These are phyloP conservation scores for Rana temporaria DNA, from an alignment of 2,113 vertebrate genomes.

Conservation along the genomic window DNA sequence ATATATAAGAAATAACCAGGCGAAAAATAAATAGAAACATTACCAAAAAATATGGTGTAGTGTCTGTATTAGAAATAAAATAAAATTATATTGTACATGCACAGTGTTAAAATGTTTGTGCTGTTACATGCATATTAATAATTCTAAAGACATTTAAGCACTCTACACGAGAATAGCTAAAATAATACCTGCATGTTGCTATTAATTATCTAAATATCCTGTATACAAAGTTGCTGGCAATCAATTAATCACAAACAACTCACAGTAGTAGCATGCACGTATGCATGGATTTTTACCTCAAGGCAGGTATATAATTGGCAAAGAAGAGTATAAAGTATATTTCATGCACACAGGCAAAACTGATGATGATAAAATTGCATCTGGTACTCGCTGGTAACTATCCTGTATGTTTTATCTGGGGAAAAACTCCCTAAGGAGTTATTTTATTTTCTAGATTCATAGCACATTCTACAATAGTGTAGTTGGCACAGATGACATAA, in stretches of 20 bases:
- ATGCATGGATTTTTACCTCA: conserved; percentile 7
- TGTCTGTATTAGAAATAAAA: too few relatives aligned
- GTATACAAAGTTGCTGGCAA: background rate
- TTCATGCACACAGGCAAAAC: conserved; percentile 36
- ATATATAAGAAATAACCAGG: too few relatives aligned
- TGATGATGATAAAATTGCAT: conserved; percentile 33
- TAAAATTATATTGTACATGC: too few relatives aligned
- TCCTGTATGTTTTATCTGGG: conserved; percentile 4
- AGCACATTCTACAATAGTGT: conserved; percentile 15
- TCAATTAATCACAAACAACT: conserved; percentile 9
- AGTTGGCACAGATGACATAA: conserved; percentile 17
- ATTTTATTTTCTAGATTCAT: conserved; percentile 22
- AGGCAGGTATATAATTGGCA: background rate
- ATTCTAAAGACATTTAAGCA: background rate
- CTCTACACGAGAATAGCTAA: conserved; percentile 19
- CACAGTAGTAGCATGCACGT: too few relatives aligned
- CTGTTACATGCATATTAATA: too few relatives aligned
- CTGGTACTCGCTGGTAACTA: conserved; percentile 8
- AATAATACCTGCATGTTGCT: conserved; percentile 16
- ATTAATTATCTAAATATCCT: conserved; percentile 23
- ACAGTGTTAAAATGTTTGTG: too few relatives aligned
- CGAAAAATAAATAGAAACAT: too few relatives aligned
- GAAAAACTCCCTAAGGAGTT: conserved; percentile 18
- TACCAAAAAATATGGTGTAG: too few relatives aligned
- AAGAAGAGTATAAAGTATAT: conserved; percentile 12